Percentiles rank a stretch among this genome's conserved stretches.
phyloP scores from a whole-genome alignment of 1,140 invertebrate species.

The Drosophila parabipectinata region DNA sequence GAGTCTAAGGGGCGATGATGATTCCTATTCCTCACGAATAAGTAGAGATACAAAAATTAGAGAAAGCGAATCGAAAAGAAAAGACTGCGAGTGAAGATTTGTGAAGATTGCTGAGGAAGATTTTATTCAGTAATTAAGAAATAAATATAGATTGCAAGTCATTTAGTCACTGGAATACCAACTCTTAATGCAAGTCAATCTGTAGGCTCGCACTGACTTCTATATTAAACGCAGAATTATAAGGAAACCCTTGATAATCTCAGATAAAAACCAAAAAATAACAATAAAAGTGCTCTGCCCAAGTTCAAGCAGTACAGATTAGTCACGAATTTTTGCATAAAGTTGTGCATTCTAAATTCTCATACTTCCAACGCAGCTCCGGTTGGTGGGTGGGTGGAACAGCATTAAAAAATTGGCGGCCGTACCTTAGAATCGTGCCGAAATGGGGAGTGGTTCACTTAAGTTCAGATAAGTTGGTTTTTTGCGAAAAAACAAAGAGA shows the following conservation, averaged over 20 bases:
- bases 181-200: too few species aligned
- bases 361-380: conserved; percentile 52
- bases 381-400: conserved; percentile 63
- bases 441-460: conserved; percentile 67
- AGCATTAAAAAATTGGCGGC: conserved; percentile 64
- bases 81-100: background rate
- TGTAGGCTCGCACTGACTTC: too few species aligned
- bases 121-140: conserved; percentile 16
- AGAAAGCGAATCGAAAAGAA: conserved; percentile 9
- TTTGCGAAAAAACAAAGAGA: conserved; percentile 55
- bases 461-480: conserved; percentile 3
- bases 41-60: conserved; percentile 12
- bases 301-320: conserved; percentile 47
- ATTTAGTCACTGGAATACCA: too few species aligned
- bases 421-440: conserved; percentile 65
- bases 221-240: too few species aligned
- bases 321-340: conserved; percentile 75
- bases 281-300: conserved; percentile 20
- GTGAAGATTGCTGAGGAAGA: background rate
- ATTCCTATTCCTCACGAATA: conserved; percentile 35
- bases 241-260: background rate
- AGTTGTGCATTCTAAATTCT: conserved; percentile 59
- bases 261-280: conserved; percentile 23
- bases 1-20: conserved; percentile 34
- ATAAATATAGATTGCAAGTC: background rate